Conservation (phyloP, 2,113 vertebrate genomes). For the Mugil cephalus region DNA sequence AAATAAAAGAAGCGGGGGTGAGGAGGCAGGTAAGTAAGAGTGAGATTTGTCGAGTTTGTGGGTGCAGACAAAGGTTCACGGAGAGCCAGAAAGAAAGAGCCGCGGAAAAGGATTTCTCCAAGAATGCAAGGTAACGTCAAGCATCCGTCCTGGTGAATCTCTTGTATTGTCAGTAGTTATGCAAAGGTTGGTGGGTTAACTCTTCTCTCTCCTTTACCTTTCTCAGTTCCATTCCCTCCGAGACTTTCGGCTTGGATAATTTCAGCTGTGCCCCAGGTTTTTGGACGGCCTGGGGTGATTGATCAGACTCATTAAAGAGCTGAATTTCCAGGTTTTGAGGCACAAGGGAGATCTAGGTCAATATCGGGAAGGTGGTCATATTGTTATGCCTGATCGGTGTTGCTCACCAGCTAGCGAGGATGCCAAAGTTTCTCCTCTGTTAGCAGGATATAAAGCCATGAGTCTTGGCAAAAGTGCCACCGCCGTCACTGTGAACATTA, state of each 20-base stretch:
- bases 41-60: conserved; percentile 37
- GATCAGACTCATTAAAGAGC: conserved; percentile 59
- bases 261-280: conserved; percentile 40
- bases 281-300: conserved; percentile 42
- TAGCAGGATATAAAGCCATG: too few relatives aligned
- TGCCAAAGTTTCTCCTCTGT: too few relatives aligned
- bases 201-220: conserved; percentile 35
- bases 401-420: not conserved
- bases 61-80: conserved; percentile 18
- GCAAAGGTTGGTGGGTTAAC: conserved; percentile 52
- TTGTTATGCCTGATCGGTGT: too few relatives aligned
- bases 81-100: not conserved
- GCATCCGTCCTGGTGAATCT: conserved; percentile 48
- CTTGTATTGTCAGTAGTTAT: conserved; percentile 43
- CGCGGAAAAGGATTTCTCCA: conserved; percentile 18
- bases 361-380: too few relatives aligned
- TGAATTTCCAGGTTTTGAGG: conserved; percentile 25
- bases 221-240: conserved; percentile 40
- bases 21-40: not conserved
- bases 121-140: conserved; percentile 52
- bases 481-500: not conserved
- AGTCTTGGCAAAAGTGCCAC: not conserved
- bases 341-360: too few relatives aligned
- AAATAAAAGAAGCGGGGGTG: not conserved
- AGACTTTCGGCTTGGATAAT: conserved; percentile 52